Evolutionary conservation across 1,140 invertebrate genomes (phyloP).

Genomic region (Solen grandis): DNA sequence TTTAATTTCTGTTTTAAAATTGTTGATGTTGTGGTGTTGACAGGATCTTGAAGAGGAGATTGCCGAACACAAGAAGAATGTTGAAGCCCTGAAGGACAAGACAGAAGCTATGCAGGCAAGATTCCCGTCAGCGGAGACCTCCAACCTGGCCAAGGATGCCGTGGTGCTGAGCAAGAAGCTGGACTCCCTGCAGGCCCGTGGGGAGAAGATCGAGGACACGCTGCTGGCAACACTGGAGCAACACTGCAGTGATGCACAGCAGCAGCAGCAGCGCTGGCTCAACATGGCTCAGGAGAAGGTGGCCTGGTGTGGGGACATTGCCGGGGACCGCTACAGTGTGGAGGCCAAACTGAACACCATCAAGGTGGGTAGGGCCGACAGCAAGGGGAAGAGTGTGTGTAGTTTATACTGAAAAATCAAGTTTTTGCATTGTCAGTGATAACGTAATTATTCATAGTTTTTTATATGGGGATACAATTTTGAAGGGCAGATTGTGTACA

Average conservation of each 20-base stretch:
- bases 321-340: slow-evolving; percentile 94
- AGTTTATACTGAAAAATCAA: too few relatives aligned
- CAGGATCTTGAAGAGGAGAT: slow-evolving; percentile 84
- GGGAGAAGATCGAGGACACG: slow-evolving; percentile 86
- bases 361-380: slow-evolving; percentile 71
- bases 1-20: too few relatives aligned
- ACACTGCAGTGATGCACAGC: slow-evolving; percentile 91
- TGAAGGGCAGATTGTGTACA: too few relatives aligned
- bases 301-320: slow-evolving; percentile 93
- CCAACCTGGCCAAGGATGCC: slow-evolving; percentile 76
- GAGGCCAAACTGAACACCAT: slow-evolving; percentile 92
- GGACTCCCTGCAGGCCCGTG: slow-evolving; percentile 85
- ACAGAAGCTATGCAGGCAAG: slow-evolving; percentile 87
- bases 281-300: slow-evolving; percentile 92
- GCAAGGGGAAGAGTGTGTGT: too few relatives aligned
- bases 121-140: slow-evolving; percentile 76
- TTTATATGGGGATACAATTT: too few relatives aligned
- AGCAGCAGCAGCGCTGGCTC: slow-evolving; percentile 89
- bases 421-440: too few relatives aligned
- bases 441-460: too few relatives aligned
- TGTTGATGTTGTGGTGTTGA: too few relatives aligned
- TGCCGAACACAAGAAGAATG: slow-evolving; percentile 83
- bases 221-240: slow-evolving; percentile 92
- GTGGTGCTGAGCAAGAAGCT: slow-evolving; percentile 83
- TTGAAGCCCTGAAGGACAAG: slow-evolving; percentile 86